Percentiles rank a stretch among this genome's conserved stretches.
These are phyloP conservation scores for Tinea semifulvella DNA, from an alignment of 2,888 invertebrate species.

Conservation along the genomic window DNA sequence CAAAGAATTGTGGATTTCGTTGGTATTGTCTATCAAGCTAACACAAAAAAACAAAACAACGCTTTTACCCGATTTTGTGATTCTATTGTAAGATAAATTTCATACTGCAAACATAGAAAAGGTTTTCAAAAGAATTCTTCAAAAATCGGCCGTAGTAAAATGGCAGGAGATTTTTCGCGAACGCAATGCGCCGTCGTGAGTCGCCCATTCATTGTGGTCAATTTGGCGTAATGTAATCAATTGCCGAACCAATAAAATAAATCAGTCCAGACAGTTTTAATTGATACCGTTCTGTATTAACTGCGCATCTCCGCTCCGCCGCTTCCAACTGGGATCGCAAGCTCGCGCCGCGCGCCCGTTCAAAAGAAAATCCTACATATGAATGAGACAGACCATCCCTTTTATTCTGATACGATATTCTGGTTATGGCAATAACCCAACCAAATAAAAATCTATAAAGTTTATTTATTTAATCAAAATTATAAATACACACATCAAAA, in stretches of 20 bases:
- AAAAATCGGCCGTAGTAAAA: slow-evolving; percentile 4
- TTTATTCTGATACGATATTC: not conserved
- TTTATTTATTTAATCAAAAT: not conserved
- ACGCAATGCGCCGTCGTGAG: slow-evolving; percentile 40
- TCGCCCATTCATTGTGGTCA: slow-evolving; percentile 57
- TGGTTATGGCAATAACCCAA: no score
- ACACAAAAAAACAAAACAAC: no score
- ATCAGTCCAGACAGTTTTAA: slow-evolving; percentile 63
- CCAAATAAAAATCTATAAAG: no score
- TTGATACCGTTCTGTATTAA: slow-evolving; percentile 58
- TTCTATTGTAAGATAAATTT: not conserved
- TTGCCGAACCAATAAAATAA: slow-evolving; percentile 64
- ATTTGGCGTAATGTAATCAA: slow-evolving; percentile 66
- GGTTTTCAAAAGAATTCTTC: not conserved
- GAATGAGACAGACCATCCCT: slow-evolving; percentile 4
- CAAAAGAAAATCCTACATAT: slow-evolving; percentile 12
- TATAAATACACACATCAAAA: no score
- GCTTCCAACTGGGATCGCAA: slow-evolving; percentile 2
- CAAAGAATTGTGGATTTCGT: no score
- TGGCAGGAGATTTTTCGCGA: slow-evolving; percentile 28
- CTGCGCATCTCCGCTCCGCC: slow-evolving; percentile 27
- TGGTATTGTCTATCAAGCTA: no score
- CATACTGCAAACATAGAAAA: not conserved
- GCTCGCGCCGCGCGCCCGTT: slow-evolving; percentile 7
- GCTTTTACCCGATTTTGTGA: no score